phyloP scores from a whole-genome alignment of 64 coral and sea anemone genomes.

The Trachythela sp. region DNA sequence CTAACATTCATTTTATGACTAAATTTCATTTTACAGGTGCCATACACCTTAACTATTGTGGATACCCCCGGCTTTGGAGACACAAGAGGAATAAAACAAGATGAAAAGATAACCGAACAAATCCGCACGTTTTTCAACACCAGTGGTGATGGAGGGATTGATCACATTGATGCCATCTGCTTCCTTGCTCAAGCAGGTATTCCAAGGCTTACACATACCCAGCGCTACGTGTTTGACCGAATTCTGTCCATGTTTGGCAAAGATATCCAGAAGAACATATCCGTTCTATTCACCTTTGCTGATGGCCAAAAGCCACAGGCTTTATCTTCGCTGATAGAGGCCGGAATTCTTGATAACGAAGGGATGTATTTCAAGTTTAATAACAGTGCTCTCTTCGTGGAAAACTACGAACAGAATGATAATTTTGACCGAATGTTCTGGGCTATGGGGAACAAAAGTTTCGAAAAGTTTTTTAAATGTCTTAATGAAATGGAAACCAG shows the following conservation, averaged over 20 bases:
- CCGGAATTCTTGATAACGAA: conserved; percentile 15
- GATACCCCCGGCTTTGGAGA: conserved; percentile 52
- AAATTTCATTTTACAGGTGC: not conserved
- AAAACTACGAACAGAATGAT: conserved; percentile 29
- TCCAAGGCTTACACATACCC: conserved; percentile 46
- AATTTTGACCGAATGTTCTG: conserved; percentile 50
- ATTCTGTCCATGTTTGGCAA: conserved; percentile 59
- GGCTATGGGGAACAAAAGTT: conserved; percentile 42
- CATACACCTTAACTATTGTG: conserved; percentile 42
- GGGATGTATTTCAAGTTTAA: conserved; percentile 31
- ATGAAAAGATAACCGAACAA: conserved; percentile 39
- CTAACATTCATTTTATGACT: too few relatives aligned
- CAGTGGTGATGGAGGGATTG: conserved; percentile 40
- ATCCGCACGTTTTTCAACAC: conserved; percentile 46
- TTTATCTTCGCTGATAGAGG: conserved; percentile 14
- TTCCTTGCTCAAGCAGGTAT: conserved; percentile 44
- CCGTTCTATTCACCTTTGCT: conserved; percentile 52
- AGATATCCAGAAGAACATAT: conserved; percentile 55
- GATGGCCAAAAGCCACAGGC: conserved; percentile 49
- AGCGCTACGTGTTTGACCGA: conserved; percentile 50
- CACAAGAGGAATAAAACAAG: conserved; percentile 47
- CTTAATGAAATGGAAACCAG: conserved; percentile 14
- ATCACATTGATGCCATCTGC: conserved; percentile 50
- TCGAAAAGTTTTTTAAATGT: conserved; percentile 37
- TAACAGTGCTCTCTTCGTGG: conserved; percentile 43